phyloP scores from a whole-genome alignment of 1,140 invertebrate species.

The Drosophila simulans region DNA sequence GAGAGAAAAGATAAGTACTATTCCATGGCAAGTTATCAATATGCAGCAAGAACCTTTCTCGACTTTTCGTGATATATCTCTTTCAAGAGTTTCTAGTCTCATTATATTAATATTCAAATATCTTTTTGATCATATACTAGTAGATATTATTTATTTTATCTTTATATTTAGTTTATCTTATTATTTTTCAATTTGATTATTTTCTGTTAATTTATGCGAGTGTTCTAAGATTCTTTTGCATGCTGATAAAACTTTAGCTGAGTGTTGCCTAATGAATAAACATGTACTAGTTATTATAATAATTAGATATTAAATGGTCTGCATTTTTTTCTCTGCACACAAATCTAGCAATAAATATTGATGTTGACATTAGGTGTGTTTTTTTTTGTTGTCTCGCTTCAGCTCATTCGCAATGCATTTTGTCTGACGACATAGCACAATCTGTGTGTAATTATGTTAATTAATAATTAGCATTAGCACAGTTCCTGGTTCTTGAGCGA shows the following conservation, averaged over 20 bases:
- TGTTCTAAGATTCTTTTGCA: background rate
- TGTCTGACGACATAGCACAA: conserved; percentile 28
- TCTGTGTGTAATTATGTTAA: conserved; percentile 39
- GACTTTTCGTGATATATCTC: background rate
- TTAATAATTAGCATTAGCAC: conserved; percentile 44
- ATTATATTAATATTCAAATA: background rate
- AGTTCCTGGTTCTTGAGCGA: conserved; percentile 30
- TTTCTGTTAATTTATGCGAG: too few relatives aligned
- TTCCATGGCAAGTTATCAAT: conserved; percentile 2
- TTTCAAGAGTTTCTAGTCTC: too few relatives aligned
- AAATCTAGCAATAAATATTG: conserved; percentile 32
- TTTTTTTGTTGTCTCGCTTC: background rate
- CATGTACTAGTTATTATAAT: background rate
- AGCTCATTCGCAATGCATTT: conserved; percentile 27
- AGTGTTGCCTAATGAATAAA: background rate
- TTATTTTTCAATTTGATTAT: too few relatives aligned
- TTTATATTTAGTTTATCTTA: too few relatives aligned
- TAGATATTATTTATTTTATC: too few relatives aligned
- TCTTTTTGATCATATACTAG: too few relatives aligned
- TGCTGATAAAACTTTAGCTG: background rate
- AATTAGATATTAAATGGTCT: background rate
- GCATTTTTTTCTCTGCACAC: conserved; percentile 30
- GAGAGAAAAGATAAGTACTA: conserved; percentile 9
- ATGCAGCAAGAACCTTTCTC: background rate
- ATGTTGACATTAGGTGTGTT: conserved; percentile 18